Conservation (phyloP, 2,797 vertebrate species). For the Gymnothorax reevesii region DNA sequence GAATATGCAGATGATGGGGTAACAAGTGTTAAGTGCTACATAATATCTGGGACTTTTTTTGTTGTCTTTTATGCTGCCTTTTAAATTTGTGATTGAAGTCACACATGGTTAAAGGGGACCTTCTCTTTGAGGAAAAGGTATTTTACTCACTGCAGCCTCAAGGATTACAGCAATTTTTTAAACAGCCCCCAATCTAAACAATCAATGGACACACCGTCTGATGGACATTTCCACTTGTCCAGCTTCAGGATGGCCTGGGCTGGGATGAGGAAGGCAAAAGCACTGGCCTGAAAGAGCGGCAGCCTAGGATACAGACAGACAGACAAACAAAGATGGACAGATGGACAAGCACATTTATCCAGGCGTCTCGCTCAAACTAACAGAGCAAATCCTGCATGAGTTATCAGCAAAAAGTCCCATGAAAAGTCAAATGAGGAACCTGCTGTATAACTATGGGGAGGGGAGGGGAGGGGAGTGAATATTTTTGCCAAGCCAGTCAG, state of each 20-base stretch:
- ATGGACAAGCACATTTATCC: neutral
- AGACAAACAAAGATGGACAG: neutral
- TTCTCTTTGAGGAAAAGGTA: too few species aligned
- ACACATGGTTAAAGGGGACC: too few species aligned
- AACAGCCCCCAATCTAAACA: neutral
- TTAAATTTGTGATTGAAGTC: too few species aligned
- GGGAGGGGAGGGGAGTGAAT: too few species aligned
- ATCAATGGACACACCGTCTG: conserved; percentile 72
- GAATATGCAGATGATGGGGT: neutral
- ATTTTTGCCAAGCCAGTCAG: neutral
- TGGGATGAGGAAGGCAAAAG: conserved; percentile 89
- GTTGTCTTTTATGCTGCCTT: too few species aligned
- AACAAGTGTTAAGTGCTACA: neutral
- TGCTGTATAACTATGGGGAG: neutral
- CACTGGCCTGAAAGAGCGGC: conserved; percentile 94
- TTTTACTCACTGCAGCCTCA: too few species aligned
- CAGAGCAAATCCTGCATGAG: neutral
- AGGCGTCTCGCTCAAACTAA: neutral
- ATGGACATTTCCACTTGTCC: conserved; percentile 90
- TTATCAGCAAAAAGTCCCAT: neutral
- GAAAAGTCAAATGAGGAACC: neutral
- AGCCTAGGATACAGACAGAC: conserved; percentile 68
- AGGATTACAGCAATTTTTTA: too few species aligned
- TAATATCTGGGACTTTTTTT: too few species aligned
- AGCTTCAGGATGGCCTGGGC: conserved; percentile 88